Evolutionary conservation across 1,140 invertebrate species (phyloP), one percentile per base, ranked within the genome.

Genomic region (Drosophila varians): DNA sequence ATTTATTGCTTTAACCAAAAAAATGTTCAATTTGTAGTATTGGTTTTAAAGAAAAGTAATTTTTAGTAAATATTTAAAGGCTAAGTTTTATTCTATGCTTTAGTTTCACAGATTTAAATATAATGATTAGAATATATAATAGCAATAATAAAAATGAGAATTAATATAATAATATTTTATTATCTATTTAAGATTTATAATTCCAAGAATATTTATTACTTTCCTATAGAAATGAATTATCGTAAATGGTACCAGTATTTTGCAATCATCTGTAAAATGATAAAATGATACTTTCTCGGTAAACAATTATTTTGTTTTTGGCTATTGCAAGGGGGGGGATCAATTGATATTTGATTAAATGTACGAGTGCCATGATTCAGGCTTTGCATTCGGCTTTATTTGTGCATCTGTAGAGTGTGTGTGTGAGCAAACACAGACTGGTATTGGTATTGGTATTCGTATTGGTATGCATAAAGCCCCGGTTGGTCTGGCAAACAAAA

Each of bases 311-410:
- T 77, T 60, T 68, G 28, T 26, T 18, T 38, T 38, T 38, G 2
- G 8, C 21, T 8, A 12, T 40, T 38, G 16, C 16, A 47, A 34
- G 53, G 12, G 54, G 21, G 28, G 51, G 45, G 46, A 71, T 71
- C 54, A 78, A 74, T 83, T 83, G 79, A 75, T 79, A 83, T 78
- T 78, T 84, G 70, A 83, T 83, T 74, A 84, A 65, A 61, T 34
- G 66, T 65, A 14, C 55, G 47, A 61, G 55, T 53, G 69, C 55
- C 2, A 68, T 68, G 64, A 68, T 68, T 68, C 60, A 53, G 64
- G 64, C 47, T 68, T 66, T 53, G 46, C 9, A 66, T 11, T 19
- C 40, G 12, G 53, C 38, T 52, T 38, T 54, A 28, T 31, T 40
- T 75, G 42, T 51, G 47, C 49, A 21, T 2, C 21, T 4, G 21